Conservation (phyloP, 2,113 vertebrate genomes). For the Takifugu flavidus region DNA sequence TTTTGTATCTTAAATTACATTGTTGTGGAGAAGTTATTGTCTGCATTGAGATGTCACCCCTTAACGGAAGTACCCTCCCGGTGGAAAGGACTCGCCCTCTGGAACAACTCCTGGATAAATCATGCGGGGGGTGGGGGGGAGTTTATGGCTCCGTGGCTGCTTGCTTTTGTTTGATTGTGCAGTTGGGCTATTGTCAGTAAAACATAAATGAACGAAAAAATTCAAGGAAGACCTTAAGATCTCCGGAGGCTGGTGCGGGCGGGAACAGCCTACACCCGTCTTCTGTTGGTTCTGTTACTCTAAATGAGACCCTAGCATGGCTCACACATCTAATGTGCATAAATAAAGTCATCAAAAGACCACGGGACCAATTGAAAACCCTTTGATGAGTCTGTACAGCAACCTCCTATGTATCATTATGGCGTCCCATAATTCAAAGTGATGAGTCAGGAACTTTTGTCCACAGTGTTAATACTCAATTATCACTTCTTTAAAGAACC, state of each 20-base stretch:
- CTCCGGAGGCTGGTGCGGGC: slow-evolving; percentile 28
- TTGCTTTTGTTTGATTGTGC: slow-evolving; percentile 66
- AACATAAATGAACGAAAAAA: slow-evolving; percentile 44
- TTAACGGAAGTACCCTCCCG: slow-evolving; percentile 59
- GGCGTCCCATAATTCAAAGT: slow-evolving; percentile 33
- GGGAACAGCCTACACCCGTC: slow-evolving; percentile 6
- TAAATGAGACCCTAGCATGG: neutral
- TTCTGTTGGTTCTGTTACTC: slow-evolving; percentile 2
- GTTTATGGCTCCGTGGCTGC: slow-evolving; percentile 57
- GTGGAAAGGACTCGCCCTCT: slow-evolving; percentile 62
- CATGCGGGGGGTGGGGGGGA: slow-evolving; percentile 53
- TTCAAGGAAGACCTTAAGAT: slow-evolving; percentile 33
- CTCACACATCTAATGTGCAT: neutral
- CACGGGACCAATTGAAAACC: slow-evolving; percentile 7
- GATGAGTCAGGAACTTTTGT: slow-evolving; percentile 52
- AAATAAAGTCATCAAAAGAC: slow-evolving; percentile 1
- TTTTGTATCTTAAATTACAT: too few relatives aligned
- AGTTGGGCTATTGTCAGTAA: slow-evolving; percentile 64
- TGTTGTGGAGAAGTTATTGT: too few relatives aligned
- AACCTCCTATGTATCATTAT: slow-evolving; percentile 18
- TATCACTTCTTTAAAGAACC: slow-evolving; percentile 36
- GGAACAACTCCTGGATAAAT: slow-evolving; percentile 67
- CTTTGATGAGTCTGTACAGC: slow-evolving; percentile 24
- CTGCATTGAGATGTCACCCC: slow-evolving; percentile 14
- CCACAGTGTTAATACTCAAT: slow-evolving; percentile 43